Conservation (phyloP, 2,113 vertebrate genomes). For the Elephantulus edwardii region DNA sequence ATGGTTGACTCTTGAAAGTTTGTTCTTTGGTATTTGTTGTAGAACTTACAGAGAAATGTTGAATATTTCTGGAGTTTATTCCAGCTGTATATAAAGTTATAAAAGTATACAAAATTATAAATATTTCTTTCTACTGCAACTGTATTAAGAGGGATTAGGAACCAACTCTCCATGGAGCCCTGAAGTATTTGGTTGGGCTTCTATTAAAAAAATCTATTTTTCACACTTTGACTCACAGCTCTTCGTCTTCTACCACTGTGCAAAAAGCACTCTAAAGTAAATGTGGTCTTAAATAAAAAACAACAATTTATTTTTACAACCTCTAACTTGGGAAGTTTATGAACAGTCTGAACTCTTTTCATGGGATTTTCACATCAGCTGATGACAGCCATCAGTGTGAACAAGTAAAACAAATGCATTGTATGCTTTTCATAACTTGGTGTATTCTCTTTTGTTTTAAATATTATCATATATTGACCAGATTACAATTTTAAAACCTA, state of each 20-base stretch:
- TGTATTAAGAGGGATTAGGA: neutral
- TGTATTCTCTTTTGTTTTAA: slow-evolving; percentile 9
- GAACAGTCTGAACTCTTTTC: slow-evolving; percentile 24
- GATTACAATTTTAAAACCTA: neutral
- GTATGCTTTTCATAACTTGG: neutral
- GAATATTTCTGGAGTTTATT: slow-evolving; percentile 29
- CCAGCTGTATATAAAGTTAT: slow-evolving; percentile 2
- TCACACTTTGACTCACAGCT: slow-evolving; percentile 57
- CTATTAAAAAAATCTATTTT: slow-evolving; percentile 69
- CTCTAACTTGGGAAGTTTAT: slow-evolving; percentile 31
- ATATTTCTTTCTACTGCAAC: neutral
- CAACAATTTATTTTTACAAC: slow-evolving; percentile 40
- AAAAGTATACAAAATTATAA: neutral
- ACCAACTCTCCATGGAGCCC: neutral
- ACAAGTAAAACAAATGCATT: neutral
- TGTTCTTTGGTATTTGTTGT: neutral
- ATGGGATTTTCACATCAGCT: slow-evolving; percentile 14
- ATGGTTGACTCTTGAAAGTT: neutral
- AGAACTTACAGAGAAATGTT: neutral
- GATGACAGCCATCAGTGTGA: neutral
- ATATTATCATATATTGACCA: slow-evolving; percentile 2
- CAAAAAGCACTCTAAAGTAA: neutral
- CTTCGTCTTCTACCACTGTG: slow-evolving; percentile 47
- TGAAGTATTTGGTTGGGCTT: slow-evolving; percentile 12
- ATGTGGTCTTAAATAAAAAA: slow-evolving; percentile 62